Base-by-base conservation (phyloP, 2,113 vertebrate species). In the Heliornis fulica region DNA sequence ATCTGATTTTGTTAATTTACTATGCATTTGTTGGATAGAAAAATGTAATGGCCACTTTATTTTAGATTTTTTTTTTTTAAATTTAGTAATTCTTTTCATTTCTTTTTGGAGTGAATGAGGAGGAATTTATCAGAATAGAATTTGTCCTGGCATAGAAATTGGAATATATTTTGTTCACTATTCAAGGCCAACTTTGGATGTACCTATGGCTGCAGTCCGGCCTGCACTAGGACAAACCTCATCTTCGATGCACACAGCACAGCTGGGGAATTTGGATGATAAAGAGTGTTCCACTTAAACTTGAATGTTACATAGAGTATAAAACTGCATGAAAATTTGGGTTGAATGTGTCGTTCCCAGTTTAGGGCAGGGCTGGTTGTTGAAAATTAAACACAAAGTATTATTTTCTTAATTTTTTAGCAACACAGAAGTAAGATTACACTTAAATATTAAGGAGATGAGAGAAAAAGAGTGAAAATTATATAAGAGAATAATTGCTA, bases 11-110 rank as follows among this genome's bases (percentile, higher is more conserved):
- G 79, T 85, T 91, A 81, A 96, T 79, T 78, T 59, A 83, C 59
- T 87, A 57, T 72, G 51, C 60, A 82, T 83, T 90, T 63, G 45
- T 75, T 89, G 76, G 75, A 87, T 87, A 78, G 34, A 72, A 96
- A 92, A 94, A 85, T 31, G 46, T 64, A 96, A 80, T 46, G 32
- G 41, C 14, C 0, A 5, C 65, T 75, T 93, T 70, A 92, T 76
- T 80, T 92, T 45, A 90, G 54, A 65, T 95, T 92, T 71, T 66
- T 95, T 93, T 86, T 85, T n/a, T n/a, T n/a, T n/a, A n/a, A n/a
- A 91, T 88, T 48, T 84, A 69, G 32, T 59, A 43, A 82, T 13
- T 34, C 46, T 93, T 90, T 65, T 61, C 50, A 56, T 80, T 85
- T 89, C 9, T 57, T 68, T 97, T 94, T 94, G 31, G 87, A 89